Evolutionary conservation across 2,888 invertebrate genomes (phyloP), one percentile per base, ranked within the genome.

Genomic region (Lasioglossum zephyrum): DNA sequence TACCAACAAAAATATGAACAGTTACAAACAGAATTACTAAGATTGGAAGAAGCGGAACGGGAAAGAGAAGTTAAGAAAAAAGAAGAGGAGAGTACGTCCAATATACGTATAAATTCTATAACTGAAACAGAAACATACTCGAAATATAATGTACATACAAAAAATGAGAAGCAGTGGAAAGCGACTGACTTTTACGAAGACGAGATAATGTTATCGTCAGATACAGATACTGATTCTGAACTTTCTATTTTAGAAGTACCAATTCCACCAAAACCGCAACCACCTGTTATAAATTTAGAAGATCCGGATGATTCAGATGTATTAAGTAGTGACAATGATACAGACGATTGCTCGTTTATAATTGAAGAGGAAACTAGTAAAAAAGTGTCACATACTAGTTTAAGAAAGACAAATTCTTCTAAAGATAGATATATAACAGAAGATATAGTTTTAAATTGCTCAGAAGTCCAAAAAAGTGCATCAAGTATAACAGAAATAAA

Each of bases 211-310:
- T 9, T 81, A 31, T 72, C 49, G 1, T 73, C 79, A 0, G 86
- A 87, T 0, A 78, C 80, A 5, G 85, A 82, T 31, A 93, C 92
- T 2, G 93, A 93, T 39, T 94, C 94, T 0, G 92, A 93, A 26
- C 92, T 92, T 49, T 95, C 95, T 3, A 94, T 95, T 82, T 91
- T 92, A 41, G 95, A 95, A 89, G 92, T 95, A 70, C 95, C 95
- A 16, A 88, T 95, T 41, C 93, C 95, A 5, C 94, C 94, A 4
- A 95, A 94, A 85, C 93, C 94, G 16, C 74, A 85, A 26, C 95
- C 95, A 36, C 92, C 88, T 16, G 39, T 94, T 22, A 93, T 95
- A 74, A 88, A 93, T 78, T 87, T 95, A 49, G 87, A 91, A 11
- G 94, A 94, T 83, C 93, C 93, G 0, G 93, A 93, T 26, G 91